Conservation (phyloP, 2,113 vertebrate species). For the Amia ocellicauda region DNA sequence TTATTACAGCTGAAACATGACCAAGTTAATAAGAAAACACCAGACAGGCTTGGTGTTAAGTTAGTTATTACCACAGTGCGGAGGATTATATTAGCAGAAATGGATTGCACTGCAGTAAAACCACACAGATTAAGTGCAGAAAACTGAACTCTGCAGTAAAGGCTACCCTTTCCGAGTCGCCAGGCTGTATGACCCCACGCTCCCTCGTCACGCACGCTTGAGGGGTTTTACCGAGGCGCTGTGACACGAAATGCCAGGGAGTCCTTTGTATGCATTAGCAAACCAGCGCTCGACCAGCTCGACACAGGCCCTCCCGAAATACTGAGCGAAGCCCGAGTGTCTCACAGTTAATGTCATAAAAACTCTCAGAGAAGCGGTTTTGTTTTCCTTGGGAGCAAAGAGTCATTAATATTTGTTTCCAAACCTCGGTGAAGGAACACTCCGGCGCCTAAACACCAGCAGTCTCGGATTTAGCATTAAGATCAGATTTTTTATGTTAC, state of each 20-base stretch:
- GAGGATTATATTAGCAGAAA: too few species aligned
- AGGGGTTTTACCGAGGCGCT: too few species aligned
- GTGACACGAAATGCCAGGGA: too few species aligned
- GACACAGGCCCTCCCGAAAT: slow-evolving; percentile 18
- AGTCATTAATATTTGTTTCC: slow-evolving; percentile 23
- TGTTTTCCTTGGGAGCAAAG: slow-evolving; percentile 33
- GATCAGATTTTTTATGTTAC: slow-evolving; percentile 87
- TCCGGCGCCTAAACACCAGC: slow-evolving; percentile 26
- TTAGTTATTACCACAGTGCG: too few species aligned
- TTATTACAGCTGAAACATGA: too few species aligned
- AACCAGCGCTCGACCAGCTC: slow-evolving; percentile 24
- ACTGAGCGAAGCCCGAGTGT: slow-evolving; percentile 16
- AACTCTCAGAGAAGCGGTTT: slow-evolving; percentile 40
- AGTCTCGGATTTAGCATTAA: slow-evolving; percentile 62
- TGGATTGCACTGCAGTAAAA: too few species aligned
- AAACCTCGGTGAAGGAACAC: slow-evolving; percentile 25
- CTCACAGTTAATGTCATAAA: slow-evolving; percentile 23
- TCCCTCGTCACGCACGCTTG: too few species aligned
- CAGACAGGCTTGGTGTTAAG: too few species aligned
- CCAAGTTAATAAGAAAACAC: too few species aligned
- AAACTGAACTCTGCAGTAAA: too few species aligned
- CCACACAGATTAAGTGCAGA: neutral
- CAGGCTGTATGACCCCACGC: too few species aligned
- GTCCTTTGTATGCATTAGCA: slow-evolving; percentile 22
- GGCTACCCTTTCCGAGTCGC: too few species aligned